Percentiles rank a stretch among this genome's conserved stretches.
phyloP scores from a whole-genome alignment of 1,140 invertebrate genomes.

The Neodiprion lecontei region DNA sequence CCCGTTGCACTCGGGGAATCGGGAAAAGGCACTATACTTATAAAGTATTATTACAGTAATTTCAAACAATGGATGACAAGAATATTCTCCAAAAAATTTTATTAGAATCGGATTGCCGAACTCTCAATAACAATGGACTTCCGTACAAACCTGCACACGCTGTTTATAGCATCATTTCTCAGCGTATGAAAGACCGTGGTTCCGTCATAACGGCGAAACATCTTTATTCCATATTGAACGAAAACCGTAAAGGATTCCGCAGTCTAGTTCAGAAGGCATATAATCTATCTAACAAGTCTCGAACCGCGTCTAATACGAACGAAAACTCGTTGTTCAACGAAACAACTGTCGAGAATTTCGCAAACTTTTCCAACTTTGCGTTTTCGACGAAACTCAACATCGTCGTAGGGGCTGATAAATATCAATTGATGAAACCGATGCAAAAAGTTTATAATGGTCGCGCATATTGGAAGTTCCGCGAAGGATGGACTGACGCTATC shows the following conservation, averaged over 20 bases:
- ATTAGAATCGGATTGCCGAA: background rate
- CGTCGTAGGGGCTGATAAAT: background rate
- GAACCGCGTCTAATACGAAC: background rate
- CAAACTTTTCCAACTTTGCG: background rate
- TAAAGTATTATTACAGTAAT: too few species aligned
- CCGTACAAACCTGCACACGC: background rate
- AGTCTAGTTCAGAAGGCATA: background rate
- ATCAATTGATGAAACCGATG: slow-evolving; percentile 10
- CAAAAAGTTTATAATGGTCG: slow-evolving; percentile 18
- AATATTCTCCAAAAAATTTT: background rate
- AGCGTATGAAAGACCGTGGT: slow-evolving; percentile 19
- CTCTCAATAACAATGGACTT: slow-evolving; percentile 1
- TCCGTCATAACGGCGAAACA: slow-evolving; percentile 14
- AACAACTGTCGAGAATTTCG: slow-evolving; percentile 13
- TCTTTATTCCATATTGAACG: slow-evolving; percentile 20
- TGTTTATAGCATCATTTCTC: slow-evolving; percentile 13
- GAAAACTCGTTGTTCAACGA: background rate
- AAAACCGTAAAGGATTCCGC: slow-evolving; percentile 19
- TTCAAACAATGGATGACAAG: background rate
- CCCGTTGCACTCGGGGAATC: too few species aligned
- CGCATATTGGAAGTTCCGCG: slow-evolving; percentile 19
- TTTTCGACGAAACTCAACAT: background rate
- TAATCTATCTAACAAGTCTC: background rate
- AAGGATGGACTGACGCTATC: slow-evolving; percentile 20
- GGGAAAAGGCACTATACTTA: too few species aligned